These are phyloP conservation scores for Orientallactaga sibirica DNA, from an alignment of 2,797 vertebrate species.

Conservation along the genomic window DNA sequence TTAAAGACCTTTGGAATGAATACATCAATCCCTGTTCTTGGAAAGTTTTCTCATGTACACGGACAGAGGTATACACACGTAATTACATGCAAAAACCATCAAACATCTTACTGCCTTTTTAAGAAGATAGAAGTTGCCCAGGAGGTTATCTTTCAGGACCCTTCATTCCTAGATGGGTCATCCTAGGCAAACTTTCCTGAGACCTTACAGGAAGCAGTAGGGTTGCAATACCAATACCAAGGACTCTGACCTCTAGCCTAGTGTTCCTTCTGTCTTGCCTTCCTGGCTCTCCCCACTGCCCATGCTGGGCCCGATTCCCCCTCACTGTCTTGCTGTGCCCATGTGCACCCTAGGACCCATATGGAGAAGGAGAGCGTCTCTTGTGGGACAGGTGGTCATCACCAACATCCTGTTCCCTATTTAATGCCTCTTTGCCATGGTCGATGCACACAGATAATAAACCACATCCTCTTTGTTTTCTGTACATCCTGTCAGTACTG, in stretches of 20 bases:
- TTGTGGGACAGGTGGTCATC: background rate
- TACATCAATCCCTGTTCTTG: background rate
- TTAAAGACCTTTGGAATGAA: background rate
- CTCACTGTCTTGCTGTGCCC: background rate
- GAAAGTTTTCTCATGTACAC: conserved; percentile 1
- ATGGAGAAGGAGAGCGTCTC: background rate
- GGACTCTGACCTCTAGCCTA: accelerated
- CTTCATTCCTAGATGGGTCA: background rate
- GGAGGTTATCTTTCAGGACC: background rate
- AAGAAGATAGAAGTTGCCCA: background rate
- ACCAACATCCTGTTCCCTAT: conserved; percentile 28
- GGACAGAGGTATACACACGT: background rate
- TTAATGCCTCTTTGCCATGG: conserved; percentile 38
- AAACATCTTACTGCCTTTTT: background rate
- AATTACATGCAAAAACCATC: background rate
- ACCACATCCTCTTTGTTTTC: conserved; percentile 62
- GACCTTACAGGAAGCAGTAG: background rate
- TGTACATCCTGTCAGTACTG: conserved; percentile 46
- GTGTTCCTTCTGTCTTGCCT: accelerated
- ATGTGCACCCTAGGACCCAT: background rate
- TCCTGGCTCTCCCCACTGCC: background rate
- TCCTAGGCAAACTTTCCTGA: background rate
- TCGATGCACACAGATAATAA: conserved; percentile 64
- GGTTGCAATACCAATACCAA: background rate
- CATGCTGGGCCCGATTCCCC: accelerated